Evolutionary conservation across 2,888 invertebrate genomes (phyloP), one percentile per base, ranked within the genome.

Genomic region (Bhutanitis thaidina): DNA sequence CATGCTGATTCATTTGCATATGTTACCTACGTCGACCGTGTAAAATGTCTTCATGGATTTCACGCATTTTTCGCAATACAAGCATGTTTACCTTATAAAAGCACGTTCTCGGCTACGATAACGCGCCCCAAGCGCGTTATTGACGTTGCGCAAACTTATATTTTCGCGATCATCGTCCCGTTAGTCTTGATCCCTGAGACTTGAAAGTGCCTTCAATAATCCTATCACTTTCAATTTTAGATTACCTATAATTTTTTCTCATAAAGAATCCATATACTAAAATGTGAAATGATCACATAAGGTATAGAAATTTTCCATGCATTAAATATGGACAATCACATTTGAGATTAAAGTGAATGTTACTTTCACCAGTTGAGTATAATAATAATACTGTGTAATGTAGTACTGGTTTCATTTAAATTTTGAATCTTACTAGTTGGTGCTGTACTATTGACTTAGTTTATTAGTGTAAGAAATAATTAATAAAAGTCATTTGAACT

Each of bases 1-100:
- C 84, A 80, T 88, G 89, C 89, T 84, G 88, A 89, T 80, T 89
- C 88, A 89, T 89, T 88, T 82, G 73, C 84, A 85, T 85, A 82
- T 71, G 80, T 76, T 71, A 74, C 65, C 57, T 62, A 58, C 57
- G 60, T 58, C 59, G 61, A 56, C 53, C 53, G 56, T 59, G 49
- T 53, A 57, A 62, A 65, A 64, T 62, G 60, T 59, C 59, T 60
- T 49, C 53, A 49, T 52, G 51, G 57, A 52, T 55, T 43, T 47
- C 37, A 52, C 47, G 47, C 47, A 46, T 47, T 52, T 54, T 54
- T 43, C 32, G 40, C 50, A 44, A 55, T 27, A 43, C 37, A 29
- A 45, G 44, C 52, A 55, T 52, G 52, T 52, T 52, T 52, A 47
- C 35, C 41, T 43, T 47, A 47, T 27, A 43, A 47, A 38, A 43